Evolutionary conservation across 2,888 invertebrate species (phyloP), one percentile per base, ranked within the genome.

Genomic region (Ectropis crepuscularia): DNA sequence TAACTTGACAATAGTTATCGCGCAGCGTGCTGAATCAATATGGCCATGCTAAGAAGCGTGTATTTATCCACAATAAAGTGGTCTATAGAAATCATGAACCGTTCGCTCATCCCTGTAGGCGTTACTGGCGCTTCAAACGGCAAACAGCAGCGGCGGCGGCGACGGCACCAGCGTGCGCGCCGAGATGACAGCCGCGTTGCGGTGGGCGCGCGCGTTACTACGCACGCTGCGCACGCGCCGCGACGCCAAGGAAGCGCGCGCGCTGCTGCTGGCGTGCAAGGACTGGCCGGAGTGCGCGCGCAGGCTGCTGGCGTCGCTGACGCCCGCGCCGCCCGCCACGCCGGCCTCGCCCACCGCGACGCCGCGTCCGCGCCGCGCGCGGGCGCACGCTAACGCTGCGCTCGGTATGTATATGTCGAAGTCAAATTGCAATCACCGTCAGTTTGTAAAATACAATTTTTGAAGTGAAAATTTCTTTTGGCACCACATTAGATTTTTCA

Each of bases 201-300:
- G 96, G 0, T 96, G 97, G 83, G 95, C 96, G 77, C 94, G 95
- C 57, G 95, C 96, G 65, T 87, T 97, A 16, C 94, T 96, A 57
- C 94, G 96, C 54, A 96, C 96, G 68, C 90, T 96, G 68, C 94
- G 96, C 81, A 92, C 95, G 67, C 94, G 95, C 59, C 93, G 95
- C 45, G 95, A 95, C 76, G 92, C 90, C 37, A 95, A 95, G 73
- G 96, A 96, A 75, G 95, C 95, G 6, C 90, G 95, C 50, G 95
- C 94, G 63, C 87, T 95, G 67, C 83, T 96, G 60, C 92, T 95
- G 1, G 95, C 95, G 48, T 95, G 96, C 69, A 98, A 98, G 86
- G 98, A 98, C 77, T 96, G 98, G 95, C 95, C 96, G 45, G 98
- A 98, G 83, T 96, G 97, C 11, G 94, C 97, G n/a, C 94, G 97